Base-by-base conservation (phyloP, 1,140 invertebrate species). In the Ruditapes philippinarum region DNA sequence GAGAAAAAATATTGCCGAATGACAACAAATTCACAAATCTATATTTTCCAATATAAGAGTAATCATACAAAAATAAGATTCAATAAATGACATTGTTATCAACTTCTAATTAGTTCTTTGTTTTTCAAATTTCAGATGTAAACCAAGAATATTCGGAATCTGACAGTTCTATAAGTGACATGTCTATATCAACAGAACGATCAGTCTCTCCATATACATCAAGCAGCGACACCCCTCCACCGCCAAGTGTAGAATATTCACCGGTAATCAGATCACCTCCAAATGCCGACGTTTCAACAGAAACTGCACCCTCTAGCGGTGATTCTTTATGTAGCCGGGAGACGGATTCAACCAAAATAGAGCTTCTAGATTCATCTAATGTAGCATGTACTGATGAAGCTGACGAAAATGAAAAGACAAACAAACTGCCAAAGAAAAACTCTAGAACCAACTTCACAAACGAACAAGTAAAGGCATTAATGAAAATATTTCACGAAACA, bases 401-500 rank as follows among this genome's bases (percentile, higher is more conserved):
- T 4, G 40, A 45, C 9, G n/a, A n/a, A n/a, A n/a, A n/a, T n/a
- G n/a, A n/a, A n/a, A 42, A 70, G 0, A 70, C 25, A 19, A 28
- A 76, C 12, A 38, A 88, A 17, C 38, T 17, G 11, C 25, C 73
- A 11, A 91, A 91, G 79, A 93, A 92, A 74, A 92, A 92, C 70
- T 76, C 89, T 17, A 51, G 93, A 38, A 93, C 93, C 0, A 92
- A 91, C 70, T 93, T 92, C 86, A 88, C 92, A 38, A 89, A 92
- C 0, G 81, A 81, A 25, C 93, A 93, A 74, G 89, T 93, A 0
- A 91, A 92, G 14, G 62, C 86, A 5, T 65, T 93, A 70, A 82
- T 92, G 70, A 92, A 91, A 45, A 87, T 92, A 2, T 93, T 92
- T 76, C 89, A 90, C 49, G 93, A 93, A 73, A 92, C 91, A 31